Evolutionary conservation across 2,888 invertebrate genomes (phyloP).

Genomic region (Drosophila gaucha): DNA sequence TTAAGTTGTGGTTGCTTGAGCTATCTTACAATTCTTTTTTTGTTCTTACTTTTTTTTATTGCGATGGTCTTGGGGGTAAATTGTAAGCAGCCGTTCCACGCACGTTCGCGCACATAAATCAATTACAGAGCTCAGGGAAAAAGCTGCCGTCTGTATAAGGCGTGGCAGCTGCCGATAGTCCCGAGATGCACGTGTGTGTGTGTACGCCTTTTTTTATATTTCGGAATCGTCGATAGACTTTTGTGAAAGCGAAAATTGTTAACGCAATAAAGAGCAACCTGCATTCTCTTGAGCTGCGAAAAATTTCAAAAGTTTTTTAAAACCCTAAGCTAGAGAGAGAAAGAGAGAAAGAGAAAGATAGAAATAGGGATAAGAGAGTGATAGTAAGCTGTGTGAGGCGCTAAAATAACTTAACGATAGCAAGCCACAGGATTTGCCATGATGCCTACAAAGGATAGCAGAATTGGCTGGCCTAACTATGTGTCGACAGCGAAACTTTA

Average conservation of each 20-base stretch:
- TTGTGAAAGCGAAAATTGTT: conserved; percentile 67
- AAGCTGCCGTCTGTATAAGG: conserved; percentile 21
- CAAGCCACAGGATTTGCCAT: conserved; percentile 34
- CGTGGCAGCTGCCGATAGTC: conserved; percentile 38
- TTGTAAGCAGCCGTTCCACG: conserved; percentile 69
- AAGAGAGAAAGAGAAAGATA: not conserved
- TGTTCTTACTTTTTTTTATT: conserved; percentile 9
- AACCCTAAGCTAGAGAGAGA: conserved; percentile 28
- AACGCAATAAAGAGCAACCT: conserved; percentile 72
- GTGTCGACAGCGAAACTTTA: conserved; percentile 42
- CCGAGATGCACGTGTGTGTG: conserved; percentile 12
- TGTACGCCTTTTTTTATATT: conserved; percentile 1
- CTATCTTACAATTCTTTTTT: conserved; percentile 9
- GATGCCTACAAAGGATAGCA: conserved; percentile 13
- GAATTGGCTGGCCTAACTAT: conserved; percentile 22
- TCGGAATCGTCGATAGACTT: conserved; percentile 49
- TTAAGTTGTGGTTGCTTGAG: conserved; percentile 31
- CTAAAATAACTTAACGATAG: conserved; percentile 28
- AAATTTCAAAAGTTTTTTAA: conserved; percentile 74
- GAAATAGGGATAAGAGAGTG: not conserved
- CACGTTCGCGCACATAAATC: conserved; percentile 74
- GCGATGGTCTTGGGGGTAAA: conserved; percentile 14
- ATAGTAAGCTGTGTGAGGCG: not conserved
- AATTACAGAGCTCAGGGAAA: conserved; percentile 64
- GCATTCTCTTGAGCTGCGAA: conserved; percentile 62